Base-by-base conservation (phyloP, 2,113 vertebrate genomes). In the Fregata magnificens region DNA sequence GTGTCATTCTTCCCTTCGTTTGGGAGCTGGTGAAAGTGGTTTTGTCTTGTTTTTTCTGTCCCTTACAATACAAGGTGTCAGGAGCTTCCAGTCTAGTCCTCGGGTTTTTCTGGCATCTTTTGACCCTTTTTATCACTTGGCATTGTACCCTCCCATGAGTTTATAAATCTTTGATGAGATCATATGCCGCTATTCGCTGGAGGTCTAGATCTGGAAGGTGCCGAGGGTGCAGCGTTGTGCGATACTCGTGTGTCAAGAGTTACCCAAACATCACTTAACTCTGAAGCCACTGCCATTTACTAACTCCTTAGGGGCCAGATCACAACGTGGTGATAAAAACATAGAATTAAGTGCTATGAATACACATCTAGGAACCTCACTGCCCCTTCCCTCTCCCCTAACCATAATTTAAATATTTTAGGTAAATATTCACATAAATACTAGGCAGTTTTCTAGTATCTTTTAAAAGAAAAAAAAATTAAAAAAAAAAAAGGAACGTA, bases 41-140 rank as follows among this genome's bases (percentile, higher is more conserved):
- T 91, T 42, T 65, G 53, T 40, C 52, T 52, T 62, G 25, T 32
- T 63, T 76, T 28, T 61, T 52, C 86, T 69, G 44, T 90, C 56
- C 40, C 36, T 67, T 82, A 85, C 84, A 93, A 76, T 59, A 49
- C 7, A 58, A 94, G 31, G 44, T 80, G 71, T 87, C 82, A 96
- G 78, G 25, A 93, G 70, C 44, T 85, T 56, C 78, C 52, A 63
- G 61, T 25, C 70, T 32, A 13, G 63, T 78, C 72, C 94, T 94
- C 45, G 32, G 67, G 9, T 47, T 93, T 66, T 76, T 40, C 78
- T 49, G 47, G 36, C 21, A 76, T 61, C 70, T 72, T 85, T 76
- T 85, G 61, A 65, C 84, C 40, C 9, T 34, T 94, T 96, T 67
- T 90, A 72, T 82, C 84, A 10, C 69, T 82, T 82, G 49, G 78